phyloP scores from a whole-genome alignment of 2,888 invertebrate genomes.

The Apotomis betuletana region DNA sequence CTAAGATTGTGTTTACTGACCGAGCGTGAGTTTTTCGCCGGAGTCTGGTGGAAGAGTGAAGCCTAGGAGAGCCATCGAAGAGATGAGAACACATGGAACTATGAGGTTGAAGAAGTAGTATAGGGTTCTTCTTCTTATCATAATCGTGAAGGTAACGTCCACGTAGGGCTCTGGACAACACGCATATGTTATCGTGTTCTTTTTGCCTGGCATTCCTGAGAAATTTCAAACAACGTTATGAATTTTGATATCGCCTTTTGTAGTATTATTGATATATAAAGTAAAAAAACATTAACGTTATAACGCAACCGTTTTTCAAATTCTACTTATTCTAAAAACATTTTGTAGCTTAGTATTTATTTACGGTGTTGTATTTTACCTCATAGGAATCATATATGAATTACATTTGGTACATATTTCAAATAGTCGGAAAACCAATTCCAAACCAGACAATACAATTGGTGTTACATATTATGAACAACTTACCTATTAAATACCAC shows the following conservation, averaged over 20 bases:
- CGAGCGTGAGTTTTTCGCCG: conserved; percentile 97
- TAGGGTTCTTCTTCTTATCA: conserved; percentile 96
- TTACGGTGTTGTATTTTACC: no score
- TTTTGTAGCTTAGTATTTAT: no score
- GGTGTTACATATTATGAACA: not conserved
- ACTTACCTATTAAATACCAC: conserved; percentile 99
- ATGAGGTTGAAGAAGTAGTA: conserved; percentile 99
- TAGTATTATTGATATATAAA: not conserved
- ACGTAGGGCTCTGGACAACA: conserved; percentile 97
- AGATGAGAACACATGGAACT: conserved; percentile 99
- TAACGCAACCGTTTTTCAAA: no score
- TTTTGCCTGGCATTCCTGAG: conserved; percentile 95
- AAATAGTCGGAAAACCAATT: no score
- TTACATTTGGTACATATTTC: no score
- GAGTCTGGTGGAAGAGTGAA: conserved; percentile 99
- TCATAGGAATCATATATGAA: no score
- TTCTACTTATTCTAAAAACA: no score
- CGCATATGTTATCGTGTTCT: conserved; percentile 94
- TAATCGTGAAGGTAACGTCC: conserved; percentile 98
- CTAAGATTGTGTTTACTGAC: conserved; percentile 81
- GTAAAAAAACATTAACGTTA: no score
- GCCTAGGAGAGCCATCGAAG: conserved; percentile 98
- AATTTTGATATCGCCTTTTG: not conserved
- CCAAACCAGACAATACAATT: no score
- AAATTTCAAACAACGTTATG: conserved; percentile 23